phyloP scores from a whole-genome alignment of 1,140 invertebrate genomes.

The Sycophaga agraensis region DNA sequence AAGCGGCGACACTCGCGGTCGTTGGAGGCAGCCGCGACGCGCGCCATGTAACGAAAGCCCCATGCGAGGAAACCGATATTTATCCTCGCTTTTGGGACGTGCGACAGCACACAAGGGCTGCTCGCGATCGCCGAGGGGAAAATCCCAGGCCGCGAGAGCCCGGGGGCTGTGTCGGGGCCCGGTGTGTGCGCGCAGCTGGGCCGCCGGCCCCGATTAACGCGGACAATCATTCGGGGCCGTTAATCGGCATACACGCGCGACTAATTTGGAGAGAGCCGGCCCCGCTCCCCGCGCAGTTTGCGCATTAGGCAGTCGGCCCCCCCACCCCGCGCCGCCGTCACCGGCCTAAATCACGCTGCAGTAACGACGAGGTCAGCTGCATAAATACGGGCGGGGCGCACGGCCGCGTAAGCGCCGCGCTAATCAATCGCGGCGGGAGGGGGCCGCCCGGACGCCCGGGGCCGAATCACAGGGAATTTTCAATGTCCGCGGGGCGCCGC shows the following conservation, averaged over 20 bases:
- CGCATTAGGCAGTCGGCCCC: conserved; percentile 38
- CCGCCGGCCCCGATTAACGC: conserved; percentile 8
- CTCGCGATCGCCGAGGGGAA: no score
- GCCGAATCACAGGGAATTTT: conserved; percentile 52
- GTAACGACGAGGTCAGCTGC: conserved; percentile 44
- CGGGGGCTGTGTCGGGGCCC: no score
- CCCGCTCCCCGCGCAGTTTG: conserved; percentile 31
- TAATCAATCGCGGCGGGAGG: conserved; percentile 49
- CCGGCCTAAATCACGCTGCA: conserved; percentile 38
- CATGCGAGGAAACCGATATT: no score
- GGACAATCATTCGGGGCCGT: conserved; percentile 34
- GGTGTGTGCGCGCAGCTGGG: no score
- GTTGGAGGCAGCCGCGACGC: no score
- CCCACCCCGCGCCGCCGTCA: conserved; percentile 32
- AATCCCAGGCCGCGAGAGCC: no score
- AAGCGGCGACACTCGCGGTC: no score
- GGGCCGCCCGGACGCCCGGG: no score
- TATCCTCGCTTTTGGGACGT: not conserved
- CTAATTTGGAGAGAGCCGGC: conserved; percentile 9
- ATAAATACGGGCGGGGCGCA: conserved; percentile 44
- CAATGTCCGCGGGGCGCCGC: conserved; percentile 32
- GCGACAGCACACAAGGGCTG: no score
- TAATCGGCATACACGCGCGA: conserved; percentile 35
- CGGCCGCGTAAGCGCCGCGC: conserved; percentile 19
- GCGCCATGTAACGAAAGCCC: conserved; percentile 3